Conservation (phyloP, 2,113 vertebrate genomes). For the Ploceus nigricollis region DNA sequence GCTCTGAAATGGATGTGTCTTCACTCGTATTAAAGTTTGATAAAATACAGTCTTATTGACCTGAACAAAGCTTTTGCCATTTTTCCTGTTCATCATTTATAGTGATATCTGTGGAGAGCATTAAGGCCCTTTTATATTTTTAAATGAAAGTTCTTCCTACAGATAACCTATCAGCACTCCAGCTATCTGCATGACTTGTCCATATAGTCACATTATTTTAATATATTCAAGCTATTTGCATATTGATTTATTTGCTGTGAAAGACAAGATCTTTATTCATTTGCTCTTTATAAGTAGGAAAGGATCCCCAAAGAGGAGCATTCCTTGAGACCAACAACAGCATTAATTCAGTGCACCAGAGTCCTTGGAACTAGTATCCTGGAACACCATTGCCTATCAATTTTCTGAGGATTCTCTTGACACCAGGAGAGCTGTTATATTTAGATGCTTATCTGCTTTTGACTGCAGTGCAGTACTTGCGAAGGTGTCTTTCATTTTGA, state of each 20-base stretch:
- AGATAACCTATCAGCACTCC: slow-evolving; percentile 3
- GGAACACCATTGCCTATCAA: neutral
- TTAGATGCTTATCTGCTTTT: slow-evolving; percentile 44
- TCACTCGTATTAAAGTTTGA: neutral
- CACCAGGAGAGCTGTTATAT: slow-evolving; percentile 6
- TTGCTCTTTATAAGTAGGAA: neutral
- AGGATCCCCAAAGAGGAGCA: neutral
- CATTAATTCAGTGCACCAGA: neutral
- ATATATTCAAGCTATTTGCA: neutral
- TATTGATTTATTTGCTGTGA: slow-evolving; percentile 8
- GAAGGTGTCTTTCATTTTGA: slow-evolving; percentile 16
- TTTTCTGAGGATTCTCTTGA: slow-evolving; percentile 27
- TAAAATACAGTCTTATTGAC: slow-evolving; percentile 10
- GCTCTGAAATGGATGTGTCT: slow-evolving; percentile 1
- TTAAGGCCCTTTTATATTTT: neutral
- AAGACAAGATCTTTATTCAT: neutral
- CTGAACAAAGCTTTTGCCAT: neutral
- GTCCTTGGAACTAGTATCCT: neutral
- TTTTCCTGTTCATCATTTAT: slow-evolving; percentile 23
- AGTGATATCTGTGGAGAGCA: neutral
- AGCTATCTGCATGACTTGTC: neutral
- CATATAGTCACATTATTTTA: neutral
- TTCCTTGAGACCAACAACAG: neutral
- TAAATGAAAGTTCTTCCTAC: neutral
- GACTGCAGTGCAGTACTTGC: slow-evolving; percentile 6